Evolutionary conservation across 1,140 invertebrate genomes (phyloP), one percentile per base, ranked within the genome.

Genomic region (Littorina saxatilis): DNA sequence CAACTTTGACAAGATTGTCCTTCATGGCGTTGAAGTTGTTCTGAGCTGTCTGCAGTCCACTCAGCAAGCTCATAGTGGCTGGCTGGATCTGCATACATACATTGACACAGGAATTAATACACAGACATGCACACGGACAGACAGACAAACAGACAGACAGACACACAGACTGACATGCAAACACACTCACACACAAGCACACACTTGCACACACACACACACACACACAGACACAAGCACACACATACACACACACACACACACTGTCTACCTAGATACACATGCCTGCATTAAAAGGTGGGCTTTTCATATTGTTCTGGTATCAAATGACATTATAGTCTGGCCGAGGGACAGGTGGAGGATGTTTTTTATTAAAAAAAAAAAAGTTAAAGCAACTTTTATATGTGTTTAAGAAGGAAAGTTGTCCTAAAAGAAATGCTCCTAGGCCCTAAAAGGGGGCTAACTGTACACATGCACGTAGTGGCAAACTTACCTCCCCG

Each of bases 41-140:
- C 39, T 88, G 76, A 47, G 87, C 27, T 58, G 37, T 29, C 2
- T 73, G 47, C 17, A 87, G 78, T 5, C 58, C 72, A 39, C 63
- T 85, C n/a, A 96, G 91, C 43, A 97, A 93, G 37, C 93, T 91
- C 5, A 20, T 23, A 50, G 39, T 73, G 13, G 39, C 43, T 27
- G 39, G 23, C 29, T 43, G 39, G n/a, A 80, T 47, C 39, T 50
- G 11, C 43, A 43, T 7, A 50, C 39, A 50, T n/a, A 73, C 70
- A 32, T 3, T 32, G 7, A 68, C 63, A 68, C 43, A 47, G 5
- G 17, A 5, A 9, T 35, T 37, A 32, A 68, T 39, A 32, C 29
- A 17, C 7, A 47, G 17, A 47, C 5, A 5, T 47, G 5, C 17
- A 47, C 43, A 5, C 17, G 5, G 13, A 68, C 11, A 20, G 23